Base-by-base conservation (phyloP, 2,797 vertebrate species). In the Xenopus petersii region DNA sequence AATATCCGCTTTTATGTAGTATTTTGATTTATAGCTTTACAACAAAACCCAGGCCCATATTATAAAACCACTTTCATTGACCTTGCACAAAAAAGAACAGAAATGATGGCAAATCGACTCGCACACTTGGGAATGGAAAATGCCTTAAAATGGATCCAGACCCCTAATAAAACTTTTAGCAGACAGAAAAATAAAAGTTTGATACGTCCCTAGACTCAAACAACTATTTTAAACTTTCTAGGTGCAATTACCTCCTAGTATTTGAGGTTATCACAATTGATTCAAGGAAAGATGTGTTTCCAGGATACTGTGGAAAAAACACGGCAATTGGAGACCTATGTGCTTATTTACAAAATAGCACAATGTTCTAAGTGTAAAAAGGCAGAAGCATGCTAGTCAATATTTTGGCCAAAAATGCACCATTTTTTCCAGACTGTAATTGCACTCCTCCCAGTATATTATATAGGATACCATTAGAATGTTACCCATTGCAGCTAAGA, bases 141-240 rank as follows among this genome's bases (percentile, higher is more conserved):
- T 74, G 70, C 71, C 67, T 79, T 79, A 59, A 79, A 74, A 79
- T 79, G 36, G 49, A 59, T 79, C 76, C 76, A 79, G 76, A 79
- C 71, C 71, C 69, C 66, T 55, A 74, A 79, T 79, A 79, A 79
- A 79, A 70, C 33, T 46, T 17, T 54, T 46, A 74, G 76, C 76
- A 79, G 71, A 79, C 76, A 74, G 64, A 61, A 72, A 70, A 79
- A 74, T 65, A 70, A 70, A 74, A 9, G 54, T 74, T 59, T 79
- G 26, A 74, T 36, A n/a, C 17, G 66, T 42, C 76, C 67, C 71
- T 9, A 5, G 61, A 42, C 66, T 61, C 67, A 55, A 51, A 73
- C 70, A 64, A 73, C 46, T 5, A 65, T 64, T 79, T 70, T 64
- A 10, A 62, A 70, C 67, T n/a, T 68, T 69, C 56, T 73, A 33